Evolutionary conservation across 2,797 vertebrate genomes (phyloP).

Genomic region (Spatula clypeata): DNA sequence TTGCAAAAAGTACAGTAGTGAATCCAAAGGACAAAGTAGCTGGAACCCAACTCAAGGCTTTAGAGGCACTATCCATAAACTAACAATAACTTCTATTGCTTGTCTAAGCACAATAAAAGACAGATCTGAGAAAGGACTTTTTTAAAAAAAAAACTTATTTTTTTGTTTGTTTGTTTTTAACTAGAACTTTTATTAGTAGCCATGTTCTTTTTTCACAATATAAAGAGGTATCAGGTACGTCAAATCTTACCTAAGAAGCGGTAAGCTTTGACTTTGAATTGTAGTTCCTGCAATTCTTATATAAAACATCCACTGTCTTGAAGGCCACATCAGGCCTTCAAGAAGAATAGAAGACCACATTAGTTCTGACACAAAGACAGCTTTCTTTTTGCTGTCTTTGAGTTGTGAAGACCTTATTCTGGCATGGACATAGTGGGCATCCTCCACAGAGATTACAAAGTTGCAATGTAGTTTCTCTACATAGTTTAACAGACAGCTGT

Average conservation of each 20-base stretch:
- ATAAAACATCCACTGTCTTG: neutral
- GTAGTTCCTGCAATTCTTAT: neutral
- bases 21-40: neutral
- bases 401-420: neutral
- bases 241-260: neutral
- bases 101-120: neutral
- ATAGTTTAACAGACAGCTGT: neutral
- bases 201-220: neutral
- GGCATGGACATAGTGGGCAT: neutral
- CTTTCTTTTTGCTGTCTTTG: rapidly evolving
- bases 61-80: neutral
- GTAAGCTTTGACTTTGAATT: neutral
- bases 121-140: neutral
- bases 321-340: neutral
- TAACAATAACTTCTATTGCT: neutral
- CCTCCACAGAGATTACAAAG: neutral
- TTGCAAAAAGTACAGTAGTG: neutral
- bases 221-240: neutral
- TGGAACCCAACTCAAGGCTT: rapidly evolving
- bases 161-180: neutral
- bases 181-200: neutral
- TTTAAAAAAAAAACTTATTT: neutral
- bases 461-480: neutral
- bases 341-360: neutral
- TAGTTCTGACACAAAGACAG: neutral